These are phyloP conservation scores for Eucera pruinosa DNA, from an alignment of 2,888 invertebrate genomes.

Conservation along the genomic window DNA sequence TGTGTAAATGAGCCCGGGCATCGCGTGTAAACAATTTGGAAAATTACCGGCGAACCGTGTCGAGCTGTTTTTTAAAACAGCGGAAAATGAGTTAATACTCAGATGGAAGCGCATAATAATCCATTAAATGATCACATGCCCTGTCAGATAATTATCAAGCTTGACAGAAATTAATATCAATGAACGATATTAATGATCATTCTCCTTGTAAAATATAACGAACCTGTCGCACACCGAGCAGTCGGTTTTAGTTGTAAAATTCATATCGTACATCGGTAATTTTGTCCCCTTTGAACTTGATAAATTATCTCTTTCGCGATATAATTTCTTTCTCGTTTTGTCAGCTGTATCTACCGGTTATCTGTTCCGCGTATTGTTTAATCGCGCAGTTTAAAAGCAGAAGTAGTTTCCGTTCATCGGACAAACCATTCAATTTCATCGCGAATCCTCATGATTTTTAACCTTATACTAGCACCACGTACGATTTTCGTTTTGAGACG, in stretches of 20 bases:
- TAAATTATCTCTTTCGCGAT: conserved; percentile 51
- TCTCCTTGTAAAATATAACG: conserved; percentile 57
- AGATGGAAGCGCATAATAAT: conserved; percentile 61
- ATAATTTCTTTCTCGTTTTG: conserved; percentile 49
- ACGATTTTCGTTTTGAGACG: too few species aligned
- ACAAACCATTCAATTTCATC: conserved; percentile 2
- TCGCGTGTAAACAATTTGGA: conserved; percentile 44
- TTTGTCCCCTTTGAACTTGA: conserved; percentile 48
- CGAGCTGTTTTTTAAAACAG: conserved; percentile 54
- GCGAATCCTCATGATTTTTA: too few species aligned
- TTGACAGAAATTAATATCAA: conserved; percentile 66
- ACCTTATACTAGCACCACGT: too few species aligned
- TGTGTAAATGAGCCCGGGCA: conserved; percentile 13
- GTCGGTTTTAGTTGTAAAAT: conserved; percentile 55
- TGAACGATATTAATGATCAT: conserved; percentile 63
- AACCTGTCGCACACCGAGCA: conserved; percentile 37
- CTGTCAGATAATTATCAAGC: conserved; percentile 66
- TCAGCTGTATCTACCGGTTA: conserved; percentile 32
- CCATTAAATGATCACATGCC: conserved; percentile 66
- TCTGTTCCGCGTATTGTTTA: conserved; percentile 41
- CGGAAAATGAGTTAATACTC: conserved; percentile 60
- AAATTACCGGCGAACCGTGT: conserved; percentile 43
- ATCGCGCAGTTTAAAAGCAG: neutral
- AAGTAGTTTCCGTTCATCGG: neutral
- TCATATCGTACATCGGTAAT: conserved; percentile 55